Conservation (phyloP, 2,113 vertebrate species). For the Xyliphius kryptos region DNA sequence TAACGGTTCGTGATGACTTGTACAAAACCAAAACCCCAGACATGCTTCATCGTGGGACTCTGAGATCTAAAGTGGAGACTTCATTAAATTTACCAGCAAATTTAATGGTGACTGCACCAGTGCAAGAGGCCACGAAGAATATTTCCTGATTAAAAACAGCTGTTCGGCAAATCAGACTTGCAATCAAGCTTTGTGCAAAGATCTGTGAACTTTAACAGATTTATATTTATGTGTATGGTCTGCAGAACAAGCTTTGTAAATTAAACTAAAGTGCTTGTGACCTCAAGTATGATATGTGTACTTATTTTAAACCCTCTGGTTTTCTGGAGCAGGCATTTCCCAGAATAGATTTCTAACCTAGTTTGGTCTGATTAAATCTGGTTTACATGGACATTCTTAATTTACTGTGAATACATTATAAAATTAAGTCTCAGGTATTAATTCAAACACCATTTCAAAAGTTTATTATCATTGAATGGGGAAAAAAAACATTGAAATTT, state of each 20-base stretch:
- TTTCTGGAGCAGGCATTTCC: conserved; percentile 46
- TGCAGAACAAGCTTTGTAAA: conserved; percentile 20
- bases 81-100: conserved; percentile 5
- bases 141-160: conserved; percentile 10
- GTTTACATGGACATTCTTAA: conserved; percentile 11
- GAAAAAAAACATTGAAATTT: no score
- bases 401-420: background rate
- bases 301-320: conserved; percentile 31
- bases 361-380: conserved; percentile 30
- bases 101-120: background rate
- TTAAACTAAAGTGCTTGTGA: conserved; percentile 6
- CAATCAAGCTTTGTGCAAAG: background rate
- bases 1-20: conserved; percentile 4
- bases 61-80: background rate
- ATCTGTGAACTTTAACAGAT: conserved; percentile 6
- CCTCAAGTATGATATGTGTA: conserved; percentile 12
- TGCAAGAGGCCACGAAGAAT: background rate
- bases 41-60: background rate
- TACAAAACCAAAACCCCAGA: background rate
- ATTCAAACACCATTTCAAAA: no score
- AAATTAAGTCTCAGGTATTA: no score
- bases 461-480: no score
- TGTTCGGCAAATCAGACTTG: background rate
- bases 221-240: conserved; percentile 2
- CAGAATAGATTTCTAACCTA: conserved; percentile 44